Conservation (phyloP, 1,140 invertebrate species). For the Drosophila guanche region DNA sequence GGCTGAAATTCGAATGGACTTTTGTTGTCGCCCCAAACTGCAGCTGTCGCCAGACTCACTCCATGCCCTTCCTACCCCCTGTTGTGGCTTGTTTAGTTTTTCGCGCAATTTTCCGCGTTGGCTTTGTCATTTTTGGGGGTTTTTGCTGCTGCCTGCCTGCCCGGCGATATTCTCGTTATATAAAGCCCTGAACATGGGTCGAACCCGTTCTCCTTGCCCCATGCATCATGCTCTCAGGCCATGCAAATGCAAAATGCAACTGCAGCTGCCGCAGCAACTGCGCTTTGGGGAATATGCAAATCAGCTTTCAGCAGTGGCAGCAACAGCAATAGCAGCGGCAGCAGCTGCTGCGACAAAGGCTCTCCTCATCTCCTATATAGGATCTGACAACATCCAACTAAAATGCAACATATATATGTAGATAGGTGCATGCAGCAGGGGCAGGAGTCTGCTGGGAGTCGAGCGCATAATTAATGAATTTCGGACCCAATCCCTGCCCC, state of each 20-base stretch:
- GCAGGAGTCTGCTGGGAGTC: constrained; percentile 2
- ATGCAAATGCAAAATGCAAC: constrained; percentile 60
- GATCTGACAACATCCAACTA: constrained; percentile 63
- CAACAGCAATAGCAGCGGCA: constrained; percentile 21
- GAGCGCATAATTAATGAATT: constrained; percentile 64
- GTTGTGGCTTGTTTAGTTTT: constrained; percentile 69
- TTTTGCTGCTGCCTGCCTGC: constrained; percentile 25
- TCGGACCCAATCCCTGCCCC: constrained; percentile 38
- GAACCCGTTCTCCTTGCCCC: constrained; percentile 1
- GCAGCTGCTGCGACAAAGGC: constrained; percentile 46
- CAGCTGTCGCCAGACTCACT: constrained; percentile 49
- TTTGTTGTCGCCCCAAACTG: constrained; percentile 62
- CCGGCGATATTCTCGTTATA: constrained; percentile 57
- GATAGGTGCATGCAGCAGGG: constrained; percentile 10
- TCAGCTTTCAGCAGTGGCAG: constrained; percentile 65
- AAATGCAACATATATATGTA: constrained; percentile 53
- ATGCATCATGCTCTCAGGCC: constrained; percentile 64
- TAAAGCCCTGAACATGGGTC: constrained; percentile 30
- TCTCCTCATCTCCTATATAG: constrained; percentile 25
- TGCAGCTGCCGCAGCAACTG: constrained; percentile 53
- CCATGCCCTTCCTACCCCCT: background rate
- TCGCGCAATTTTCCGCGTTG: constrained; percentile 79
- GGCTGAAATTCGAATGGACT: constrained; percentile 61
- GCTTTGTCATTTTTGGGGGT: constrained; percentile 66
- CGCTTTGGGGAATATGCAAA: constrained; percentile 80